Conservation (phyloP, 2,888 invertebrate genomes). For the Troides aeacus region DNA sequence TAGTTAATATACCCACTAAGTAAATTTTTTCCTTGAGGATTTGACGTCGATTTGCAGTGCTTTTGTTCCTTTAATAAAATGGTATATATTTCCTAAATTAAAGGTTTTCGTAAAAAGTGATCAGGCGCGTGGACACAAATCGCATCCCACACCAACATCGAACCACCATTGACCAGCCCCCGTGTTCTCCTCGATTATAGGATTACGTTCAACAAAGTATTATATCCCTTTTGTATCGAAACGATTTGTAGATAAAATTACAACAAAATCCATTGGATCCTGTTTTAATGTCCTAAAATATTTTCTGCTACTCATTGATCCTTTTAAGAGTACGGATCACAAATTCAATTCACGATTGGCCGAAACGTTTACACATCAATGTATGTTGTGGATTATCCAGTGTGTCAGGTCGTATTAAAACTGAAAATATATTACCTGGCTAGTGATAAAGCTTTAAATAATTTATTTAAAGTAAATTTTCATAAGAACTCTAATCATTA, state of each 20-base stretch:
- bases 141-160: neutral
- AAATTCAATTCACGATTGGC: neutral
- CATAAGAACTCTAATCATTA: no score
- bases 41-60: no score
- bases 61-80: no score
- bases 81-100: neutral
- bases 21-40: no score
- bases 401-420: neutral
- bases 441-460: no score
- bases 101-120: neutral
- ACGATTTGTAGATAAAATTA: slow-evolving; percentile 1
- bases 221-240: slow-evolving; percentile 1
- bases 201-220: neutral
- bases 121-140: neutral
- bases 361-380: neutral
- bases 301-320: neutral
- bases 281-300: neutral
- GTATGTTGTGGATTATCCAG: neutral
- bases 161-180: neutral
- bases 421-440: no score
- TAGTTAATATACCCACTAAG: no score
- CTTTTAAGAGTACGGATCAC: neutral
- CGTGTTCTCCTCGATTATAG: neutral
- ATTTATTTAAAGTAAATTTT: no score
- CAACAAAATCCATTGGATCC: neutral